Percentiles rank a stretch among this genome's conserved stretches.
phyloP scores from a whole-genome alignment of 2,797 vertebrate genomes.

The Chaunax sp. region DNA sequence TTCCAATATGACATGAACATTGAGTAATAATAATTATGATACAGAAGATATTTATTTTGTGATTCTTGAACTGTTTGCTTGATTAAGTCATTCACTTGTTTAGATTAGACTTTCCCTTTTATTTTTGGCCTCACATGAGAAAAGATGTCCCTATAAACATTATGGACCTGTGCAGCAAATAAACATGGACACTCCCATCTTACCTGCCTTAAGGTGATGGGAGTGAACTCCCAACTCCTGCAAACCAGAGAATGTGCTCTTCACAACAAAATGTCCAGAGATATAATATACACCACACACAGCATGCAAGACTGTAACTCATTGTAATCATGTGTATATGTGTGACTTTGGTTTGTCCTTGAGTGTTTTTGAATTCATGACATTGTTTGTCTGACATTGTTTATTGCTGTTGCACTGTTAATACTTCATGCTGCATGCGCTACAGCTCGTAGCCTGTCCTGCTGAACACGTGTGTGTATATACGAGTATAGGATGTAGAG shows the following conservation, averaged over 20 bases:
- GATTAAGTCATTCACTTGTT: not conserved
- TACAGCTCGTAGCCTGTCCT: constrained; percentile 26
- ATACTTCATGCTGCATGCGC: constrained; percentile 57
- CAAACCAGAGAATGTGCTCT: constrained; percentile 45
- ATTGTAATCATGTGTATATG: constrained; percentile 18
- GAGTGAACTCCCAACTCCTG: constrained; percentile 17
- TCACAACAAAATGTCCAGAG: constrained; percentile 17
- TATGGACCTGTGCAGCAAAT: constrained; percentile 13
- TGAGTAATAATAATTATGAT: too few species aligned
- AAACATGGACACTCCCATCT: constrained; percentile 24
- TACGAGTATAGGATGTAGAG: not conserved
- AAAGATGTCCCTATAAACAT: too few species aligned
- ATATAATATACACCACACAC: constrained; percentile 13
- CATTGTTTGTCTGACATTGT: constrained; percentile 21
- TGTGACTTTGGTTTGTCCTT: too few species aligned
- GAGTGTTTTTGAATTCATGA: not conserved
- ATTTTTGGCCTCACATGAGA: too few species aligned
- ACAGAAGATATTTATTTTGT: too few species aligned
- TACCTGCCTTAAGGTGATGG: constrained; percentile 58
- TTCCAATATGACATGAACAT: too few species aligned
- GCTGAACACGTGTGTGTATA: constrained; percentile 2
- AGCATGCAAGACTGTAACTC: constrained; percentile 55
- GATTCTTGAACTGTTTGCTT: too few species aligned
- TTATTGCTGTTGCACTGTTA: constrained; percentile 23
- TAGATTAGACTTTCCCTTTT: not conserved